phyloP scores from a whole-genome alignment of 2,113 vertebrate genomes.

The Caloenas nicobarica region DNA sequence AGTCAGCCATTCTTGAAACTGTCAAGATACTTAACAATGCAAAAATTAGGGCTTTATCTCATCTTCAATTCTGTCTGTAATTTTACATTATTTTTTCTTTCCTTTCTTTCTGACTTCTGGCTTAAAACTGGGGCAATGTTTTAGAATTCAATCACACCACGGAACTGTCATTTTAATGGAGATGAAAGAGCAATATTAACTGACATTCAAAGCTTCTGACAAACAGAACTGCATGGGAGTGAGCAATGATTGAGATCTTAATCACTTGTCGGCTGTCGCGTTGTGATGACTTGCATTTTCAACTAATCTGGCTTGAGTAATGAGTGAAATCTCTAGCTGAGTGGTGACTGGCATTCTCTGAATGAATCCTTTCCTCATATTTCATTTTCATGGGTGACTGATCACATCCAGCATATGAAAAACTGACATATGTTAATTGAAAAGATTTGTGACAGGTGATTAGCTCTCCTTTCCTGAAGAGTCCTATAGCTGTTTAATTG shows the following conservation, averaged over 20 bases:
- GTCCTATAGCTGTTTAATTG: not conserved
- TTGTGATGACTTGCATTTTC: constrained; percentile 66
- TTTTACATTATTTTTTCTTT: constrained; percentile 19
- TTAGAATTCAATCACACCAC: constrained; percentile 25
- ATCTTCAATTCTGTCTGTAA: constrained; percentile 29
- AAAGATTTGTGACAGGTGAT: constrained; percentile 60
- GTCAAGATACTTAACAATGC: not conserved
- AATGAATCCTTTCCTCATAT: constrained; percentile 65
- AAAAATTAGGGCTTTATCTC: constrained; percentile 45
- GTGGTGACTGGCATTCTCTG: constrained; percentile 55
- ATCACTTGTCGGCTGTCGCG: constrained; percentile 47
- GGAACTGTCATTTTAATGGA: constrained; percentile 54
- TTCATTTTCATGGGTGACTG: constrained; percentile 55
- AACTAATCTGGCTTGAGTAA: constrained; percentile 63
- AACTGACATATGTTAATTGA: constrained; percentile 51
- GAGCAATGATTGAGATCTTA: constrained; percentile 65
- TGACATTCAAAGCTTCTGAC: constrained; percentile 57
- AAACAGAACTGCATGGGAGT: constrained; percentile 37
- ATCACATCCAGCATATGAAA: constrained; percentile 49
- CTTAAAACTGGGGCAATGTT: not conserved
- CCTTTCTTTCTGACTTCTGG: constrained; percentile 3
- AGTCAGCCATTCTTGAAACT: constrained; percentile 25
- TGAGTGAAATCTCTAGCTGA: constrained; percentile 55
- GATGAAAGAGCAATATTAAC: constrained; percentile 52
- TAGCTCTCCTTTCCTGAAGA: constrained; percentile 22